phyloP scores from a whole-genome alignment of 1,140 invertebrate genomes.

The Agrypnia vestita region DNA sequence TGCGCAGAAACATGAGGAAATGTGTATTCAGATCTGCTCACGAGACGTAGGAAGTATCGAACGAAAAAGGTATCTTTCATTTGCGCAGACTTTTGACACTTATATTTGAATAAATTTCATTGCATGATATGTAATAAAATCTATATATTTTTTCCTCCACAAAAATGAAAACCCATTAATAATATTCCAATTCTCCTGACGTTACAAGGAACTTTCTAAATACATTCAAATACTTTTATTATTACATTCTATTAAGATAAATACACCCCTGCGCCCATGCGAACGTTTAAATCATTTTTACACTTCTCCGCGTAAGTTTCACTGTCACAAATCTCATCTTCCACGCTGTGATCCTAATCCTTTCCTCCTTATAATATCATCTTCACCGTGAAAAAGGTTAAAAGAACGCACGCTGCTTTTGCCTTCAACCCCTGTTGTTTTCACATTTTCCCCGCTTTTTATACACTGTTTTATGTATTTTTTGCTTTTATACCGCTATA shows the following conservation, averaged over 20 bases:
- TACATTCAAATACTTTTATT: not conserved
- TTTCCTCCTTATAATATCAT: conserved; percentile 39
- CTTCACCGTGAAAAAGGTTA: conserved; percentile 27
- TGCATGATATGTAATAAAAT: too few relatives aligned
- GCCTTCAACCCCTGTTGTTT: conserved; percentile 1
- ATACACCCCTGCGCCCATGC: not conserved
- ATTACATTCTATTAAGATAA: not conserved
- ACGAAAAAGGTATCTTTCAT: too few relatives aligned
- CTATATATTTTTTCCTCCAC: too few relatives aligned
- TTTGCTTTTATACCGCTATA: conserved; percentile 24
- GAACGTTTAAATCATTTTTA: conserved; percentile 10
- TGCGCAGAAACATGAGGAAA: too few relatives aligned
- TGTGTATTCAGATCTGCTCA: too few relatives aligned
- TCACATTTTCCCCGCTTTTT: conserved; percentile 27
- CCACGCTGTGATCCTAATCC: conserved; percentile 42
- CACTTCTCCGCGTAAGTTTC: not conserved
- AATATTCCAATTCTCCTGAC: too few relatives aligned
- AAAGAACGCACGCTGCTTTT: conserved; percentile 31
- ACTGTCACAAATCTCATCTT: conserved; percentile 29
- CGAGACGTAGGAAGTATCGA: too few relatives aligned
- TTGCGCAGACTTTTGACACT: too few relatives aligned
- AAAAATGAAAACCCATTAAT: too few relatives aligned
- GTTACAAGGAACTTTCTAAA: too few relatives aligned
- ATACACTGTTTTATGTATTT: conserved; percentile 1
- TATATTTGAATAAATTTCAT: too few relatives aligned